These are phyloP conservation scores for Graptemys geographica DNA, from an alignment of 2,797 vertebrate genomes.

Conservation along the genomic window DNA sequence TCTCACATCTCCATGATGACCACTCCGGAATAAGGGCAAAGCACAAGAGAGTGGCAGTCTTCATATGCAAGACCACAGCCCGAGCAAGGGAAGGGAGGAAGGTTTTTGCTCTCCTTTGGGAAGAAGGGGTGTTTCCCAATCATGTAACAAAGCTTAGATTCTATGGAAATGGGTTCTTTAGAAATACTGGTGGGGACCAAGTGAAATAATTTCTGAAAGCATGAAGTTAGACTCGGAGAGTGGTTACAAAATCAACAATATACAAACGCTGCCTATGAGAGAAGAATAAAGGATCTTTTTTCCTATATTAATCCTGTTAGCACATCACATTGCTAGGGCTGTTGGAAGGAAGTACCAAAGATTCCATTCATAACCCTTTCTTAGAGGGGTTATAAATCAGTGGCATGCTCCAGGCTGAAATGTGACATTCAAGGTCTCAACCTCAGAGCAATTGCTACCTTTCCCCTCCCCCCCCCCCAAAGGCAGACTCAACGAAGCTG, in stretches of 20 bases:
- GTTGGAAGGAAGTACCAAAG: fast-evolving
- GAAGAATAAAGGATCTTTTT: fast-evolving
- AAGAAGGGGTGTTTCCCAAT: not conserved
- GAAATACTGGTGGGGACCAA: not conserved
- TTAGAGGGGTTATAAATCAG: not conserved
- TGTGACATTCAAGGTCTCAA: not conserved
- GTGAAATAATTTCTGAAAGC: not conserved
- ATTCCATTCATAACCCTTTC: not conserved
- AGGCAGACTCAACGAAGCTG: fast-evolving
- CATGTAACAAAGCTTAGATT: not conserved
- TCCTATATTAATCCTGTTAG: not conserved
- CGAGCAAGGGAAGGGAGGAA: not conserved
- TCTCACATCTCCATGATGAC: not conserved
- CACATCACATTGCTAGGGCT: fast-evolving
- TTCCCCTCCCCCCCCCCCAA: not conserved
- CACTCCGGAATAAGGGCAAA: not conserved
- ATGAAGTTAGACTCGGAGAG: not conserved
- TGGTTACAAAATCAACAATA: fast-evolving
- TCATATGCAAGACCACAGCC: not conserved
- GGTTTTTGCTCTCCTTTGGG: not conserved
- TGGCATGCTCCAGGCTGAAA: not conserved
- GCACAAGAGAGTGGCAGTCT: not conserved
- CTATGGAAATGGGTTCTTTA: not conserved
- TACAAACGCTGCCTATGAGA: not conserved
- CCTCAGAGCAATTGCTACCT: not conserved